A percentile compares a stretch with the other conserved stretches of the same genome.
Evolutionary conservation across 1,140 invertebrate genomes (phyloP).

Genomic region (Penaeus japonicus): DNA sequence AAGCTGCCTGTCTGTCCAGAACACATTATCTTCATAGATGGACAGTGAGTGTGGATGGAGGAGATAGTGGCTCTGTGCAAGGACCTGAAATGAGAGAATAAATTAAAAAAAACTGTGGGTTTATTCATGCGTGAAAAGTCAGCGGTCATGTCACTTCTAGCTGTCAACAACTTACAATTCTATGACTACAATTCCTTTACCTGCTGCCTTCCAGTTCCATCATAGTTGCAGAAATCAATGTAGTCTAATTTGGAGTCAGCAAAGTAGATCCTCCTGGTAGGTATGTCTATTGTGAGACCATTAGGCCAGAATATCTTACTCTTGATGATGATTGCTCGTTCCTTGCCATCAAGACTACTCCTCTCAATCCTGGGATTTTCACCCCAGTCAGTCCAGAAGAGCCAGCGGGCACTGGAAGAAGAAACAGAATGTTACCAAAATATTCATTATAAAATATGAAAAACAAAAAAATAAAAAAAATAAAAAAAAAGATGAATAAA

Average conservation of each 20-base stretch:
- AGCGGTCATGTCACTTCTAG: neutral
- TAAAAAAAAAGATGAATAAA: neutral
- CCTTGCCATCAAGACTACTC: conserved; percentile 93
- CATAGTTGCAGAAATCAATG: conserved; percentile 98
- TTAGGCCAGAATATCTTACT: conserved; percentile 99
- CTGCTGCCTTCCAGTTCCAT: conserved; percentile 88
- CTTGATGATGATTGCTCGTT: conserved; percentile 85
- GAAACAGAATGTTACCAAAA: neutral
- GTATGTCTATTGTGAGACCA: conserved; percentile 92
- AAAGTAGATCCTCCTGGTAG: conserved; percentile 94
- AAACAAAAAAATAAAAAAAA: conserved; percentile 1
- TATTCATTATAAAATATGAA: neutral
- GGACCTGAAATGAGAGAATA: conserved; percentile 65
- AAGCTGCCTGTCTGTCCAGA: conserved; percentile 95
- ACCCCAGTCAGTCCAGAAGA: conserved; percentile 99
- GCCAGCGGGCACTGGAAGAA: conserved; percentile 73
- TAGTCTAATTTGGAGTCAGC: conserved; percentile 97
- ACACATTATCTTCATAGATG: conserved; percentile 81
- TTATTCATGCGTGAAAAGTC: conserved; percentile 44
- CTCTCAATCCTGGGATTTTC: conserved; percentile 95
- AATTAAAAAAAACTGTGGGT: neutral
- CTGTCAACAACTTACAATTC: neutral
- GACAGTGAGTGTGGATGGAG: conserved; percentile 95
- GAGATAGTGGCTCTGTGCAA: conserved; percentile 88
- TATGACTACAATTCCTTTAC: conserved; percentile 58